A percentile compares a stretch with the other conserved stretches of the same genome.
Evolutionary conservation across 2,113 vertebrate species (phyloP).

Genomic region (Burhinus oedicnemus): DNA sequence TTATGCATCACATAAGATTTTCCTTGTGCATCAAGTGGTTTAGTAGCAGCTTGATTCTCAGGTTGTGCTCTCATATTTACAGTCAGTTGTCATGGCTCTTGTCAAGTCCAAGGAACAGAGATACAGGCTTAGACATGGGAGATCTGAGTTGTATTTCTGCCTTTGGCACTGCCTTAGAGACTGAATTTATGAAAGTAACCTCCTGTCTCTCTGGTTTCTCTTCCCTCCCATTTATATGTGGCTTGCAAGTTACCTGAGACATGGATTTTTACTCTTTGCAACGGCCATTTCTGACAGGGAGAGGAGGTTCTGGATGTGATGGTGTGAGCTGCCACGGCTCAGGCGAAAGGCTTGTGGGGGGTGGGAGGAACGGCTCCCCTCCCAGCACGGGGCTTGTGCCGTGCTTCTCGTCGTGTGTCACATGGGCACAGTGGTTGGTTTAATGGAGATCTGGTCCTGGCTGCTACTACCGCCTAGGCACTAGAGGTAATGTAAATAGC

Average conservation of each 20-base stretch:
- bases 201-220: neutral
- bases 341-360: neutral
- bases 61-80: neutral
- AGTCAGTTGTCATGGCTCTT: neutral
- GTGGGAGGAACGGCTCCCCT: neutral
- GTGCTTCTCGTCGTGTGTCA: fast-evolving
- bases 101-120: neutral
- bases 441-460: neutral
- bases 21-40: neutral
- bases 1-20: neutral
- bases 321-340: fast-evolving
- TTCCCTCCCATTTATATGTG: neutral
- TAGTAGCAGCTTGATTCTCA: neutral
- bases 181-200: neutral
- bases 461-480: neutral
- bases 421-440: fast-evolving
- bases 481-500: neutral
- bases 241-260: neutral
- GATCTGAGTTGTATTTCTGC: neutral
- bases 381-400: fast-evolving
- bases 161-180: neutral
- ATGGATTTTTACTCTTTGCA: neutral
- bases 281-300: neutral
- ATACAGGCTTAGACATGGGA: fast-evolving
- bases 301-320: neutral